These are phyloP conservation scores for Drosophila algonquin DNA, from an alignment of 2,888 invertebrate species.

Conservation along the genomic window DNA sequence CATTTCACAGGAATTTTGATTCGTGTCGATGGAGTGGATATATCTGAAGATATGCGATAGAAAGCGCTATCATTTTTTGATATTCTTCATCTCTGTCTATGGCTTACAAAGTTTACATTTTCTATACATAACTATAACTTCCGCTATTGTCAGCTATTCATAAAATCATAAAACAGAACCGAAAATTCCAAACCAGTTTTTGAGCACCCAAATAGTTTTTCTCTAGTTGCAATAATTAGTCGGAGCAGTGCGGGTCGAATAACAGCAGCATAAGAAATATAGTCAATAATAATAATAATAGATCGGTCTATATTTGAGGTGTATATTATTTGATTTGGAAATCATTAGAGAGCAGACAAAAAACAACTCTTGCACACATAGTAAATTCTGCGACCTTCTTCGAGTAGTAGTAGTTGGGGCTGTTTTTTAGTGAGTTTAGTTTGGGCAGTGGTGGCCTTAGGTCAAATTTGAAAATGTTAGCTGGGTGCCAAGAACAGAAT, in stretches of 20 bases:
- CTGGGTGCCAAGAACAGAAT: slow-evolving; percentile 9
- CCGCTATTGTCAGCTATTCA: too few species aligned
- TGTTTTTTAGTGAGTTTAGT: neutral
- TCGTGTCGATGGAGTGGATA: too few species aligned
- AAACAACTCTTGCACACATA: neutral
- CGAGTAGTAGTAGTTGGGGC: neutral
- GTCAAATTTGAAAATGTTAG: slow-evolving; percentile 28
- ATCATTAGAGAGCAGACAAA: neutral
- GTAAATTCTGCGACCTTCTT: neutral
- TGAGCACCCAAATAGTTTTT: neutral
- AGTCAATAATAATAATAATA: too few species aligned
- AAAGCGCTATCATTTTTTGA: too few species aligned
- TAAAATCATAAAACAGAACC: neutral
- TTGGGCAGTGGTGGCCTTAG: slow-evolving; percentile 17
- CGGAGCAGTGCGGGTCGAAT: slow-evolving; percentile 4
- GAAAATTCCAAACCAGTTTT: slow-evolving; percentile 19
- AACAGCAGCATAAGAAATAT: too few species aligned
- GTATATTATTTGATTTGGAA: too few species aligned
- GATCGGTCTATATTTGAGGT: too few species aligned
- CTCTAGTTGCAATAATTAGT: slow-evolving; percentile 8
- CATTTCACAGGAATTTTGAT: too few species aligned
- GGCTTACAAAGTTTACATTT: neutral
- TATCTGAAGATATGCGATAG: too few species aligned
- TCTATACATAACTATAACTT: too few species aligned
- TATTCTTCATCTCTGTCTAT: too few species aligned